Evolutionary conservation across 1,140 invertebrate species (phyloP), one percentile per base, ranked within the genome.

Genomic region (Megalopta genalis): DNA sequence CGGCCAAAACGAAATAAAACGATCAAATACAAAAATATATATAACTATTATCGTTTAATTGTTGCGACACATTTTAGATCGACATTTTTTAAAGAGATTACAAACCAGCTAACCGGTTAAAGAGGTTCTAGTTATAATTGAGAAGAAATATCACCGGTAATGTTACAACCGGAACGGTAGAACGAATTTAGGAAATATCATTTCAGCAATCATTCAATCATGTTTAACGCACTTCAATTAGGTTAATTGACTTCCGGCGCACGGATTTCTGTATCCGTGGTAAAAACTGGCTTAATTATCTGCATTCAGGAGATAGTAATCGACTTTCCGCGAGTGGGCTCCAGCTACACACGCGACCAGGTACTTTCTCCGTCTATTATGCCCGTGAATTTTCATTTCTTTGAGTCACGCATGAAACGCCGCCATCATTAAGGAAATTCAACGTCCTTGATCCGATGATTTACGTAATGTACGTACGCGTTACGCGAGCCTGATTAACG

Each of bases 351-450:
- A 0, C 9, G 12, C 16, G 5, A 18, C 10, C 18, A 21, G 27
- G 60, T 57, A 25, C 67, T 70, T 70, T 77, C 57, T 77, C 67
- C 69, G 49, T 39, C n/a, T 27, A 52, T 69, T 25, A 69, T 37
- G 32, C 27, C 10, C 63, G 32, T n/a, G 23, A 63, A 77, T 77
- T 77, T 63, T 27, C 59, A 52, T 63, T 62, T 69, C 42, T 69
- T 63, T 39, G 67, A 63, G 49, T 42, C 14, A 21, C 21, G 66
- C 1, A 52, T 1, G 21, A 63, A 49, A 39, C 16, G 8, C 8
- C 12, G 8, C 5, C 16, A 18, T 21, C 27, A 25, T 63, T 39
- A 63, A 23, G 27, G 67, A 63, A 63, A 70, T 63, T 12, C 16
- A 16, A 52, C 42, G 67, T 63, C 42, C 32, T 39, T 52, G 27